phyloP scores from a whole-genome alignment of 2,888 invertebrate genomes.

The Diplolepis rosae region DNA sequence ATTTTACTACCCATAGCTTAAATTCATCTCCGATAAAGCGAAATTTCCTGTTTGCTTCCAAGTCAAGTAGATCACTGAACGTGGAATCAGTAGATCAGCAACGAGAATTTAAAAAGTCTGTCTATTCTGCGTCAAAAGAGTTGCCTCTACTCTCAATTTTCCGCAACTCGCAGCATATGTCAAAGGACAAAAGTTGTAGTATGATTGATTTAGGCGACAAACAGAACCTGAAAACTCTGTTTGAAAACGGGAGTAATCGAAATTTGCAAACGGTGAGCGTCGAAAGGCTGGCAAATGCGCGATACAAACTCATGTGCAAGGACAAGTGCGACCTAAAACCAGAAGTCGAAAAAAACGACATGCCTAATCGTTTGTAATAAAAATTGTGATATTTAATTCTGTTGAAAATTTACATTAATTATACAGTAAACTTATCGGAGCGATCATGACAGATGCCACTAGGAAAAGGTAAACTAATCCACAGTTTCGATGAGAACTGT shows the following conservation, averaged over 20 bases:
- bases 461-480: neutral
- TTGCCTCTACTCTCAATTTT: constrained; percentile 66
- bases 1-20: constrained; percentile 49
- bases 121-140: constrained; percentile 56
- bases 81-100: neutral
- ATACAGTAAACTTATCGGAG: neutral
- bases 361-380: constrained; percentile 14
- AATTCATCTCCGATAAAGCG: constrained; percentile 56
- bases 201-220: constrained; percentile 66
- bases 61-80: constrained; percentile 39
- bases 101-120: constrained; percentile 33
- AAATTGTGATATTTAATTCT: constrained; percentile 36
- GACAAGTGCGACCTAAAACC: constrained; percentile 39
- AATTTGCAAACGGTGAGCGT: constrained; percentile 62
- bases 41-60: constrained; percentile 37
- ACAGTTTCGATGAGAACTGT: neutral
- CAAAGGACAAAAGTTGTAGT: constrained; percentile 64
- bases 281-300: constrained; percentile 60
- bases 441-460: constrained; percentile 16
- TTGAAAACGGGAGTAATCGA: constrained; percentile 56
- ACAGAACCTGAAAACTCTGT: constrained; percentile 54
- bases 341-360: constrained; percentile 19
- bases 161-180: constrained; percentile 42
- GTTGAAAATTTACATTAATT: constrained; percentile 17
- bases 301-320: constrained; percentile 57